A percentile compares a stretch with the other conserved stretches of the same genome.
These are phyloP conservation scores for Catharus minimus DNA, from an alignment of 2,113 vertebrate species.

Conservation along the genomic window DNA sequence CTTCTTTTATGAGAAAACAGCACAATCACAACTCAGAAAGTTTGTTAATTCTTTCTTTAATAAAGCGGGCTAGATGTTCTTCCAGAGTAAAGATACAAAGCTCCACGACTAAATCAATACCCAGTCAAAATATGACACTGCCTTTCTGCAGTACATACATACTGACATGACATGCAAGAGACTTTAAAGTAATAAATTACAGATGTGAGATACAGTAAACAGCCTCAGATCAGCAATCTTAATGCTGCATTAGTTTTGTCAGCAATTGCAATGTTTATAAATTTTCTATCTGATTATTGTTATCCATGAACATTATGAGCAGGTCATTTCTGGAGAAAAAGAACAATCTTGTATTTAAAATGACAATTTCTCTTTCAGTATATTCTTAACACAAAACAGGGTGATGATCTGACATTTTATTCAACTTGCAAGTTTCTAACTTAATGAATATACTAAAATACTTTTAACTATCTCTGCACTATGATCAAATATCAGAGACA, in stretches of 20 bases:
- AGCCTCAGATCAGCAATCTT: neutral
- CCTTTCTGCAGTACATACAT: slow-evolving; percentile 17
- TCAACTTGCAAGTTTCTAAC: neutral
- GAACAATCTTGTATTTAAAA: neutral
- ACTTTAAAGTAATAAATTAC: neutral
- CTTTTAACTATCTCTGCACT: neutral
- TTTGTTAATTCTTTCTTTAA: slow-evolving; percentile 55
- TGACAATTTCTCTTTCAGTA: neutral
- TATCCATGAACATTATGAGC: neutral
- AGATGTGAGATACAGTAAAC: slow-evolving; percentile 13
- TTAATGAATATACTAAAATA: neutral
- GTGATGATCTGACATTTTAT: neutral
- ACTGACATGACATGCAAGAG: slow-evolving; percentile 21
- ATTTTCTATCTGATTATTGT: slow-evolving; percentile 6
- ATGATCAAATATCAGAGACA: neutral
- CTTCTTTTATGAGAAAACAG: neutral
- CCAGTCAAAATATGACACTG: neutral
- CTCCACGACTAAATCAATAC: slow-evolving; percentile 43
- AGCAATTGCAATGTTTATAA: neutral
- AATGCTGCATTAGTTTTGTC: neutral
- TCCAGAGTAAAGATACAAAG: slow-evolving; percentile 48
- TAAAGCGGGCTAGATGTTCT: slow-evolving; percentile 33
- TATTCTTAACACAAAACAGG: neutral
- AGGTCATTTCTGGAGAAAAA: neutral
- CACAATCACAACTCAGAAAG: neutral